These are phyloP conservation scores for Podiceps cristatus DNA, from an alignment of 2,113 vertebrate species.

Conservation along the genomic window DNA sequence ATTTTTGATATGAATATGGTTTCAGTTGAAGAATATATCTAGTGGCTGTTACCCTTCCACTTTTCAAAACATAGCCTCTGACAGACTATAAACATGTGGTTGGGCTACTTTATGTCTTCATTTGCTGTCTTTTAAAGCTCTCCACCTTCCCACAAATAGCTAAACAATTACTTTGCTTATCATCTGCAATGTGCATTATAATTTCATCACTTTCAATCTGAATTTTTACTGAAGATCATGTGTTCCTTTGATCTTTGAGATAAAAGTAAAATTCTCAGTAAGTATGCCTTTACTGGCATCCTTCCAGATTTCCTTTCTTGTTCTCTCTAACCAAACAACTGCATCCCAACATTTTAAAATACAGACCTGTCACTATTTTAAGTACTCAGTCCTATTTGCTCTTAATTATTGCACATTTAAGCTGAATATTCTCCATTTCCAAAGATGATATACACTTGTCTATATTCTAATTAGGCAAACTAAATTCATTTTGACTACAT, in stretches of 20 bases:
- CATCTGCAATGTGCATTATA: not conserved
- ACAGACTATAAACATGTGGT: not conserved
- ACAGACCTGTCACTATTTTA: constrained; percentile 25
- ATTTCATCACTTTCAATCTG: constrained; percentile 25
- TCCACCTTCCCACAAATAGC: not conserved
- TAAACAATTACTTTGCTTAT: constrained; percentile 33
- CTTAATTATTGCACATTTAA: constrained; percentile 42
- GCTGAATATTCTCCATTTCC: not conserved
- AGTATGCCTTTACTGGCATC: not conserved
- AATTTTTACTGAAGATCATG: constrained; percentile 26
- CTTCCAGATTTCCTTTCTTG: not conserved
- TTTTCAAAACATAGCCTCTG: not conserved
- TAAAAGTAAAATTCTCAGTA: constrained; percentile 31
- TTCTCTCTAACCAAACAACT: constrained; percentile 25
- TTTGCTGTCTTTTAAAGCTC: not conserved
- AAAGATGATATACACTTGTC: not conserved
- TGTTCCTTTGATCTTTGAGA: constrained; percentile 30
- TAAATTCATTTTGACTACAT: constrained; percentile 14
- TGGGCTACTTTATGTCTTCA: not conserved
- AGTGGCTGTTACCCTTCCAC: not conserved
- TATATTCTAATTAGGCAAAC: constrained; percentile 20
- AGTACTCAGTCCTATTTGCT: not conserved
- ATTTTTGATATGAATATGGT: not conserved
- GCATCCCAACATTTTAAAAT: not conserved
- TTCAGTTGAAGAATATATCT: not conserved